Conservation (phyloP, 2,888 invertebrate species). For the Eilema griseolum region DNA sequence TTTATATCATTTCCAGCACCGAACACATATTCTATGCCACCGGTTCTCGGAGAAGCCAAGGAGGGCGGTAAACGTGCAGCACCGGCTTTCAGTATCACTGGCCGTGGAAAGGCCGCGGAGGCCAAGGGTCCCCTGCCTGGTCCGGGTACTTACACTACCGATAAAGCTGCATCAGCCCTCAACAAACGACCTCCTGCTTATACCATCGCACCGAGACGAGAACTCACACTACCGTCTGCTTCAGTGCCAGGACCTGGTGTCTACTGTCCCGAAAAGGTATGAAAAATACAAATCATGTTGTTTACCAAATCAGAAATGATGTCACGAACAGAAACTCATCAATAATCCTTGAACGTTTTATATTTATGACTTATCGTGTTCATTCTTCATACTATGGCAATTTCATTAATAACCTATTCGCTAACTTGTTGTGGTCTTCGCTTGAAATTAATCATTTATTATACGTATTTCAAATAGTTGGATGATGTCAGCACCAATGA, state of each 20-base stretch:
- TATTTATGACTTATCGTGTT: constrained; percentile 25
- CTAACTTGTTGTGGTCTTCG: constrained; percentile 32
- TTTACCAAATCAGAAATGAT: constrained; percentile 32
- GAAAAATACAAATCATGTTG: constrained; percentile 11
- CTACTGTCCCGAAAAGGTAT: constrained; percentile 89
- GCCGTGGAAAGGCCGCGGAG: constrained; percentile 90
- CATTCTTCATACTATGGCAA: constrained; percentile 23
- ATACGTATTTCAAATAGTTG: constrained; percentile 29
- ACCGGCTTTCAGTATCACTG: constrained; percentile 95
- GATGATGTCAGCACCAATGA: constrained; percentile 39
- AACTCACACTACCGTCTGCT: constrained; percentile 71
- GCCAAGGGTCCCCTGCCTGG: constrained; percentile 89
- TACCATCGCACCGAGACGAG: constrained; percentile 91
- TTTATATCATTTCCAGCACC: constrained; percentile 88
- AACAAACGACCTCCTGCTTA: constrained; percentile 91
- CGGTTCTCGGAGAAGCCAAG: constrained; percentile 89
- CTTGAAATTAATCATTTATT: constrained; percentile 30
- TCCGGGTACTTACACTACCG: constrained; percentile 92
- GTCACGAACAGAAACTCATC: constrained; percentile 43
- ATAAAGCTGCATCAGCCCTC: constrained; percentile 81
- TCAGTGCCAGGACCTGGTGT: constrained; percentile 88
- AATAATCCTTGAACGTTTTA: constrained; percentile 37
- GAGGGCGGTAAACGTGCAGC: constrained; percentile 89
- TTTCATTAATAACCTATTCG: constrained; percentile 21
- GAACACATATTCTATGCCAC: constrained; percentile 95